Conservation (phyloP, 2,113 vertebrate species). For the Zingel zingel region DNA sequence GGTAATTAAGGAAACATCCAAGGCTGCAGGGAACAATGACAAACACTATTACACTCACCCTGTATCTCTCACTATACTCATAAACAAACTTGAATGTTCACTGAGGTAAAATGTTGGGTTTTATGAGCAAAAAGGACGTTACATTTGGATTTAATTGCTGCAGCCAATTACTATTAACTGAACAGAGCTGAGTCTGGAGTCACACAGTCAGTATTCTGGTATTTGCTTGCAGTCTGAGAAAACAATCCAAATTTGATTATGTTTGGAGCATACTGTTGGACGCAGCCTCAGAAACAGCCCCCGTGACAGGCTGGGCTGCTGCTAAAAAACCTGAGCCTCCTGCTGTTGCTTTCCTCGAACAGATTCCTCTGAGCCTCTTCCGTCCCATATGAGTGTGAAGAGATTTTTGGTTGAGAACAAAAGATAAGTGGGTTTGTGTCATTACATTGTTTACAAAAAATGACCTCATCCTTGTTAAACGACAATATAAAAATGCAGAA, state of each 20-base stretch:
- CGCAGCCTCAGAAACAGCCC: slow-evolving; percentile 15
- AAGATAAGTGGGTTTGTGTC: slow-evolving; percentile 56
- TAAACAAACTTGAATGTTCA: slow-evolving; percentile 3
- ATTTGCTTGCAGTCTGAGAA: slow-evolving; percentile 25
- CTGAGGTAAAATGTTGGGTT: slow-evolving; percentile 21
- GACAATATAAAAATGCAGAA: slow-evolving; percentile 49
- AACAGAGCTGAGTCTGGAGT: not conserved
- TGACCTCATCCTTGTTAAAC: slow-evolving; percentile 66
- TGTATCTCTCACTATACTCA: not conserved
- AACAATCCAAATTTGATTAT: slow-evolving; percentile 28
- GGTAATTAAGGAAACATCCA: not conserved
- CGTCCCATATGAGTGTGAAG: slow-evolving; percentile 5
- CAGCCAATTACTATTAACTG: slow-evolving; percentile 9
- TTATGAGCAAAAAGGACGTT: not conserved
- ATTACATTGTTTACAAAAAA: slow-evolving; percentile 38
- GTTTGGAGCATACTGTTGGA: slow-evolving; percentile 40
- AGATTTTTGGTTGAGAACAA: slow-evolving; percentile 33
- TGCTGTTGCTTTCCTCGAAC: slow-evolving; percentile 41
- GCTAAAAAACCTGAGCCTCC: slow-evolving; percentile 45
- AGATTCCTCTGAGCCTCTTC: slow-evolving; percentile 18
- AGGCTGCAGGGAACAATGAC: not conserved
- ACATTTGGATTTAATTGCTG: slow-evolving; percentile 15
- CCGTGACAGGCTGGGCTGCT: slow-evolving; percentile 23
- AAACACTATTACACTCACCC: not conserved
- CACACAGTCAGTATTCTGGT: slow-evolving; percentile 16